phyloP scores from a whole-genome alignment of 2,113 vertebrate species.

The Tragelaphus scriptus region DNA sequence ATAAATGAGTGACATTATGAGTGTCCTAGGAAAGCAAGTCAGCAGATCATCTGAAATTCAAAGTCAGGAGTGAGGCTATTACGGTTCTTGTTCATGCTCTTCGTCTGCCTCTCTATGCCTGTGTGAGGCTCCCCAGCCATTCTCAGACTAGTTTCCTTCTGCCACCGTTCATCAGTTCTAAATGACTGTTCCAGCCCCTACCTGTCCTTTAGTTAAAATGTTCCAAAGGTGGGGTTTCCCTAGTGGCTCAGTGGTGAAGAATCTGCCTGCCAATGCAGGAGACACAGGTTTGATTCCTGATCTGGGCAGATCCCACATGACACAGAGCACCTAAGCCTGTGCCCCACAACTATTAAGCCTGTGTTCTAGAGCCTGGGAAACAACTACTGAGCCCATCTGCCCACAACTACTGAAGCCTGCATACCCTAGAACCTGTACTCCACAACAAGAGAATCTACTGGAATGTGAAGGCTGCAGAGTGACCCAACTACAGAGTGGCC shows the following conservation, averaged over 20 bases:
- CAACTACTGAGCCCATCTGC: neutral
- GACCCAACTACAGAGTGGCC: neutral
- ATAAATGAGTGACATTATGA: neutral
- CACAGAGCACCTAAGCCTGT: neutral
- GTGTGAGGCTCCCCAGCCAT: neutral
- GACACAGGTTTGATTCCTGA: neutral
- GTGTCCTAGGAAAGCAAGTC: neutral
- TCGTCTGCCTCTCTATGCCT: neutral
- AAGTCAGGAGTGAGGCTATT: neutral
- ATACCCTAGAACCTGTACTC: neutral
- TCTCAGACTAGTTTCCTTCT: neutral
- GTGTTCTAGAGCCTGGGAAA: neutral
- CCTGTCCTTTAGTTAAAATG: neutral
- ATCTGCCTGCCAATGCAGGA: neutral
- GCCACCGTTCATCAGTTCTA: neutral
- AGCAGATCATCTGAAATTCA: neutral
- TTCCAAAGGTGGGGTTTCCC: neutral
- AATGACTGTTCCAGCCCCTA: neutral
- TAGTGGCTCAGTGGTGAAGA: neutral
- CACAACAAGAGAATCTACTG: neutral
- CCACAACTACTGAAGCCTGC: neutral
- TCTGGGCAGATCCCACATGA: neutral
- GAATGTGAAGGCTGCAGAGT: neutral
- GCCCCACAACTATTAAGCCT: neutral
- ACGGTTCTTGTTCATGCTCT: neutral